Conservation (phyloP, 2,888 invertebrate genomes). For the Drosophila peninsularis region DNA sequence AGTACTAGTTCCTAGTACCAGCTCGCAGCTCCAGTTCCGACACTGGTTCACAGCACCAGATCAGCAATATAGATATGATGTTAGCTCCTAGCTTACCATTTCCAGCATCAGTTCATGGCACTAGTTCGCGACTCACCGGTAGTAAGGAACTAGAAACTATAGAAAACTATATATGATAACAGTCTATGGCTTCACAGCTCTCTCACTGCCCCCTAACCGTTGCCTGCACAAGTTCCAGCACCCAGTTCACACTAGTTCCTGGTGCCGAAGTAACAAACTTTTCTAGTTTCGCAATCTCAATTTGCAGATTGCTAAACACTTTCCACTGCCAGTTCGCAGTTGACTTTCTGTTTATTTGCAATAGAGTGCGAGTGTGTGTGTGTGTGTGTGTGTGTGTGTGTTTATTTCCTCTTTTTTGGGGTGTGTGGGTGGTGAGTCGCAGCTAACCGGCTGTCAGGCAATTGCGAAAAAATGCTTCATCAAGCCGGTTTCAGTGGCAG, state of each 20-base stretch:
- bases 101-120: too few relatives aligned
- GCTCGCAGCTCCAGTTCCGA: too few relatives aligned
- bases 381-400: neutral
- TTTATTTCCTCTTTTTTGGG: neutral
- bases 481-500: conserved; percentile 75
- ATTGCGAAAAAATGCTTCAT: conserved; percentile 51
- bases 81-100: neutral
- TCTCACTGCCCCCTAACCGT: too few relatives aligned
- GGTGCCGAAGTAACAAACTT: neutral
- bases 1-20: too few relatives aligned
- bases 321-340: conserved; percentile 1
- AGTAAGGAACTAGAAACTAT: too few relatives aligned
- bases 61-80: too few relatives aligned
- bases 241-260: neutral
- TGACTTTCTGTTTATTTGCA: conserved; percentile 1
- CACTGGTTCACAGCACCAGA: neutral
- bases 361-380: neutral
- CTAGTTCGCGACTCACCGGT: too few relatives aligned
- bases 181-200: neutral
- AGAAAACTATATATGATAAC: neutral
- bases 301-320: neutral
- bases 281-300: neutral
- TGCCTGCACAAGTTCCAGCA: neutral
- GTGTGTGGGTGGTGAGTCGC: neutral
- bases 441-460: conserved; percentile 35